A percentile compares a stretch with the other conserved stretches of the same genome.
These are phyloP conservation scores for Alexandromys fortis DNA, from an alignment of 2,113 vertebrate species.

Conservation along the genomic window DNA sequence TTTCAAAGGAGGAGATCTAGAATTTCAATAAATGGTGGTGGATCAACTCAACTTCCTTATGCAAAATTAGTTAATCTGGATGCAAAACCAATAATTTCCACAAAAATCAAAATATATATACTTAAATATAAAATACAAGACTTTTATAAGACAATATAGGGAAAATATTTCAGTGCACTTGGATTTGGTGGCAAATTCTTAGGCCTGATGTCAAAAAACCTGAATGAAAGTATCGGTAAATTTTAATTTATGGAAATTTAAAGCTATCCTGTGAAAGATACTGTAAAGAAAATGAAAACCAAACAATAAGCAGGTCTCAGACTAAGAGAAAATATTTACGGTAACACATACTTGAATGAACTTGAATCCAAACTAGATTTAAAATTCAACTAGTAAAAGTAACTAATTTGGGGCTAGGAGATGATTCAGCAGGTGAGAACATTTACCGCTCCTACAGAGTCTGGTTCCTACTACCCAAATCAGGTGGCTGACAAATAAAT, in stretches of 20 bases:
- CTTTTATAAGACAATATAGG: background rate
- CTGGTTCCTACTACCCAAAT: background rate
- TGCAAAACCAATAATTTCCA: background rate
- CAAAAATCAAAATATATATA: slow-evolving; percentile 21
- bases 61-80: background rate
- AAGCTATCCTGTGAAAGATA: background rate
- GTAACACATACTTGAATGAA: background rate
- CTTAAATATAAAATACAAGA: background rate
- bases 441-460: background rate
- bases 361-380: background rate
- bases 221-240: background rate
- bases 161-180: background rate
- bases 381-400: background rate
- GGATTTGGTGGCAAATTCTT: background rate
- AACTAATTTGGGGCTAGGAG: background rate
- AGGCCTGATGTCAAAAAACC: background rate
- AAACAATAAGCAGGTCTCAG: background rate
- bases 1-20: background rate
- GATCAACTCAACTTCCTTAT: background rate
- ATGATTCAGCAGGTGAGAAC: too few species aligned
- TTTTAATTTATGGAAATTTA: background rate
- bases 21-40: background rate
- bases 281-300: background rate
- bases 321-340: background rate
- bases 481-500: background rate